phyloP scores from a whole-genome alignment of 2,113 vertebrate species.

The Rhinopomastus cyanomelas region DNA sequence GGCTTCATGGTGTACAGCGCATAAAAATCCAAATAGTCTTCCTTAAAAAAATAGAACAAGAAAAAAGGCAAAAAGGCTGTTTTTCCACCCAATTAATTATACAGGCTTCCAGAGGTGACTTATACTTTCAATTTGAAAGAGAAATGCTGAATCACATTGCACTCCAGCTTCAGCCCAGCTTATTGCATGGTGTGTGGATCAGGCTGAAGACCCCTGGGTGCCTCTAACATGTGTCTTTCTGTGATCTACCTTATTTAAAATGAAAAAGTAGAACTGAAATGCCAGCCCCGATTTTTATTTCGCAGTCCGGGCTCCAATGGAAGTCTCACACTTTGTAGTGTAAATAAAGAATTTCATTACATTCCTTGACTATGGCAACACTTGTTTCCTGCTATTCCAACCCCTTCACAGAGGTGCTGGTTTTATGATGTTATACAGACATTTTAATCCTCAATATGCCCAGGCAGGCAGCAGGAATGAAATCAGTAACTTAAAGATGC shows the following conservation, averaged over 20 bases:
- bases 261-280: not conserved
- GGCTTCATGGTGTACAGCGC: not conserved
- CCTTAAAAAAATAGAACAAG: too few relatives aligned
- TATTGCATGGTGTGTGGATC: not conserved
- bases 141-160: not conserved
- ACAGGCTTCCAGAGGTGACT: not conserved
- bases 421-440: not conserved
- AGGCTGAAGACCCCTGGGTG: rapidly evolving
- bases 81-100: conserved; percentile 29
- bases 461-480: not conserved
- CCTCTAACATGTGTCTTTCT: not conserved
- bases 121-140: not conserved
- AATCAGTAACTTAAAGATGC: not conserved
- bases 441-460: not conserved
- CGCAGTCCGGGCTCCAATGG: not conserved
- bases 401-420: rapidly evolving
- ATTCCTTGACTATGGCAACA: not conserved
- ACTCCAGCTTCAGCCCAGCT: not conserved
- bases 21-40: not conserved
- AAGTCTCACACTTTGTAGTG: not conserved
- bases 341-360: not conserved
- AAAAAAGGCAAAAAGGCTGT: not conserved
- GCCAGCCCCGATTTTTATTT: not conserved
- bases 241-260: not conserved
- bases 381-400: not conserved